These are phyloP conservation scores for Hydriomena furcata DNA, from an alignment of 2,888 invertebrate species.

Conservation along the genomic window DNA sequence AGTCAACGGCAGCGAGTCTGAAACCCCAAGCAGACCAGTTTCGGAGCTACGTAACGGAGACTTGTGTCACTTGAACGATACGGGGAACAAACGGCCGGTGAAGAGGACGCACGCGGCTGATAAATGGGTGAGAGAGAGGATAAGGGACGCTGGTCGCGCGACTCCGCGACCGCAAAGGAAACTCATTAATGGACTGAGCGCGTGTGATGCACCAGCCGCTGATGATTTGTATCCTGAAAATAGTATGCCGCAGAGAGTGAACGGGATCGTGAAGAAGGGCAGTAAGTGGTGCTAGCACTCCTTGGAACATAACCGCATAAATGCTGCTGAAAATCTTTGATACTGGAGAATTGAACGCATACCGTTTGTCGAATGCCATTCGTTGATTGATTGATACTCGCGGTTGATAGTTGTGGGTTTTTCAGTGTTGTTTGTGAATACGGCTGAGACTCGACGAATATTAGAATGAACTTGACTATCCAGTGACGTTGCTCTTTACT, in stretches of 20 bases:
- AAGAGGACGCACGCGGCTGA: slow-evolving; percentile 82
- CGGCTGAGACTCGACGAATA: slow-evolving; percentile 19
- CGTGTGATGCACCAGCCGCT: slow-evolving; percentile 60
- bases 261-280: slow-evolving; percentile 43
- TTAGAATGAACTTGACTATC: slow-evolving; percentile 8
- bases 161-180: slow-evolving; percentile 67
- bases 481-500: slow-evolving; percentile 26
- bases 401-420: background rate
- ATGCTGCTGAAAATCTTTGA: background rate
- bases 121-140: slow-evolving; percentile 56
- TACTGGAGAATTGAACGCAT: too few species aligned
- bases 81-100: slow-evolving; percentile 80
- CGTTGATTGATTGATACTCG: too few species aligned
- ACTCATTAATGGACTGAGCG: slow-evolving; percentile 52
- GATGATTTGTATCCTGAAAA: slow-evolving; percentile 69
- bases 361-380: too few species aligned
- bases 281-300: slow-evolving; percentile 40
- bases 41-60: slow-evolving; percentile 38
- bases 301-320: too few species aligned
- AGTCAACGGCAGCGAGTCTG: slow-evolving; percentile 70
- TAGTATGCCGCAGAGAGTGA: slow-evolving; percentile 46
- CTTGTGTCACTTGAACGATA: slow-evolving; percentile 34
- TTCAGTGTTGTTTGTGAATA: background rate
- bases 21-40: slow-evolving; percentile 54
- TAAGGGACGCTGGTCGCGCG: slow-evolving; percentile 58